phyloP scores from a whole-genome alignment of 2,888 invertebrate genomes.

The Amitus sp. region DNA sequence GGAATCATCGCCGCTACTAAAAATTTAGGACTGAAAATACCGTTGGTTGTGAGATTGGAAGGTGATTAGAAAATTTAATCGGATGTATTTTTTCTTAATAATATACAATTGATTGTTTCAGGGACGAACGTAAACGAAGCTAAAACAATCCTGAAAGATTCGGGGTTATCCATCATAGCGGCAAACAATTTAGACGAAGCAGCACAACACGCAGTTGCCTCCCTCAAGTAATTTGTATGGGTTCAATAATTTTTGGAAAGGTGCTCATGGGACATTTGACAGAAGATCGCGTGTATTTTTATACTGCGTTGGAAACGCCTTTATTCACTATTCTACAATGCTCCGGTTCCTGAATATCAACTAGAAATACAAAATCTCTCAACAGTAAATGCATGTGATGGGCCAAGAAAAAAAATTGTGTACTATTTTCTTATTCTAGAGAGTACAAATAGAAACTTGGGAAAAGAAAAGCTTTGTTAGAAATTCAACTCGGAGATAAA shows the following conservation, averaged over 20 bases:
- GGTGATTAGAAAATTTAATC: constrained; percentile 68
- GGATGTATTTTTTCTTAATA: neutral
- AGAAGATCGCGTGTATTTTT: neutral
- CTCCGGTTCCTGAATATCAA: no score
- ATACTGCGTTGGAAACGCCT: no score
- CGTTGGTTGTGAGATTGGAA: constrained; percentile 93
- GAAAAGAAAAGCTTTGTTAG: no score
- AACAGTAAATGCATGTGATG: no score
- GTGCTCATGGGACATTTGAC: neutral
- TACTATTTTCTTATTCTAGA: no score
- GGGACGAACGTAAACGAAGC: constrained; percentile 75
- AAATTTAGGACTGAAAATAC: constrained; percentile 81
- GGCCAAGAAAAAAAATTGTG: no score
- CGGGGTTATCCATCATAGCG: constrained; percentile 84
- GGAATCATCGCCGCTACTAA: constrained; percentile 92
- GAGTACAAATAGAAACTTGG: no score
- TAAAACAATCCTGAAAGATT: constrained; percentile 82
- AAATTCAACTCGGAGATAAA: no score
- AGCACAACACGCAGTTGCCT: constrained; percentile 83
- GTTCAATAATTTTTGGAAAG: neutral
- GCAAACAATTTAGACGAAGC: constrained; percentile 93
- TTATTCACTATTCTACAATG: no score
- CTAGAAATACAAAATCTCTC: no score
- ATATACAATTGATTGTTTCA: constrained; percentile 22
- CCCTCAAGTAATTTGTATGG: constrained; percentile 23